phyloP scores from a whole-genome alignment of 2,797 vertebrate genomes.

The Sebastes kiyomatsui region DNA sequence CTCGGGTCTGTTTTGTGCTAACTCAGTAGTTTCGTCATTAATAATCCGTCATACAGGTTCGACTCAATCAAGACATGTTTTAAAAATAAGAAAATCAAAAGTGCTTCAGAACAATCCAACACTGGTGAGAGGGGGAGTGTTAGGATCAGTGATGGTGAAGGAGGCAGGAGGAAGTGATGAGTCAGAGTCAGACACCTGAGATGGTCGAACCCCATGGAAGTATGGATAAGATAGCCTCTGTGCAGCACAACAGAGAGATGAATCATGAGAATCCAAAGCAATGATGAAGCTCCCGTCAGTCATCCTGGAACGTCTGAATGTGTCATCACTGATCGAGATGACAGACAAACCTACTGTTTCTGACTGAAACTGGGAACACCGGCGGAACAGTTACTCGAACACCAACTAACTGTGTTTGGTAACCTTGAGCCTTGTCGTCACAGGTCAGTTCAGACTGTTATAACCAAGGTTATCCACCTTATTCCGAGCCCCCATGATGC shows the following conservation, averaged over 20 bases:
- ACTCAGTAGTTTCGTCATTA: constrained; percentile 9
- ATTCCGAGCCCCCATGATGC: no score
- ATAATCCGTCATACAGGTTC: constrained; percentile 7
- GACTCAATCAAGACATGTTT: not conserved
- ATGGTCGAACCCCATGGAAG: constrained; percentile 60
- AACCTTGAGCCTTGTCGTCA: not conserved
- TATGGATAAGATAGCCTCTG: constrained; percentile 74
- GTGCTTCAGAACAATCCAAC: constrained; percentile 47
- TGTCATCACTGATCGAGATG: not conserved
- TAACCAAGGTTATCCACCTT: no score
- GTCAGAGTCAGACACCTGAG: constrained; percentile 75
- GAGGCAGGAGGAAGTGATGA: constrained; percentile 47
- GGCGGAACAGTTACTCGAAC: not conserved
- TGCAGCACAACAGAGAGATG: constrained; percentile 74
- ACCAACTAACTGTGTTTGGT: not conserved
- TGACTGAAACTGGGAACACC: constrained; percentile 9
- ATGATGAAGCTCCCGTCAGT: constrained; percentile 28
- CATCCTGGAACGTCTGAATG: constrained; percentile 8
- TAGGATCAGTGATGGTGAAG: constrained; percentile 49
- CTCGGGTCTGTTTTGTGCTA: not conserved
- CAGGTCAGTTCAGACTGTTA: not conserved
- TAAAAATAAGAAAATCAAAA: not conserved
- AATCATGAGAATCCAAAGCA: constrained; percentile 59
- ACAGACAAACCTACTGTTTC: not conserved
- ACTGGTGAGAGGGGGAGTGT: constrained; percentile 47